Evolutionary conservation across 2,888 invertebrate genomes (phyloP), one percentile per base, ranked within the genome.

Genomic region (Ormyrus thymus): DNA sequence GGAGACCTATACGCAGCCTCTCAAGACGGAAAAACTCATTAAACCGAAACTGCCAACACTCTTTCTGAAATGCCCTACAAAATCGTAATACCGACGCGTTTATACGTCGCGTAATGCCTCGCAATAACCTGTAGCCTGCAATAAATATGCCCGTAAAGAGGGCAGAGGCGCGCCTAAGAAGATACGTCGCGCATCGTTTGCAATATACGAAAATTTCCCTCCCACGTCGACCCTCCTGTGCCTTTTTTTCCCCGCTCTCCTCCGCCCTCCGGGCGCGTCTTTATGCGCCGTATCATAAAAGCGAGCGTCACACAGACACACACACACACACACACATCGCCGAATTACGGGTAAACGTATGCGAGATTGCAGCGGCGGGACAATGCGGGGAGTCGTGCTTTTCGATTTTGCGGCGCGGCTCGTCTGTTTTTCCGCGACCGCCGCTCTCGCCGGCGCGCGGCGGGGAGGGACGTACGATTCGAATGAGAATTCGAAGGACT

Each of bases 41-140:
- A 45, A 8, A 48, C 9, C 15, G 7, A 46, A 50, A 64, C 8
- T 7, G 4, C 43, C 29, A 10, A 45, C 7, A 48, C 7, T 55
- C 29, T 29, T 15, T 8, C n/a, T 58, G 11, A 46, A 45, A 29
- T 29, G 29, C 29, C 29, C 29, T 29, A 29, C 15, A 76, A 70
- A 51, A 50, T 50, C 55, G 50, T 11, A 69, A 69, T 64, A 76
- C 11, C 62, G 45, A 43, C 43, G 29, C 61, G 56, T 75, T 68
- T 51, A 72, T 43, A 11, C 53, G 29, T 15, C 7, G 11, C 13
- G n/a, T 70, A 69, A 64, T 56, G 62, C n/a, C 64, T 10, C 50
- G 62, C 56, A 69, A 70, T 76, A 76, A 70, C 70, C 58, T 71
- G 62, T 64, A 71, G 71, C 71, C 29, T 58, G 71, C 65, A 59